Base-by-base conservation (phyloP, 2,888 invertebrate genomes). In the Cerceris rybyensis region DNA sequence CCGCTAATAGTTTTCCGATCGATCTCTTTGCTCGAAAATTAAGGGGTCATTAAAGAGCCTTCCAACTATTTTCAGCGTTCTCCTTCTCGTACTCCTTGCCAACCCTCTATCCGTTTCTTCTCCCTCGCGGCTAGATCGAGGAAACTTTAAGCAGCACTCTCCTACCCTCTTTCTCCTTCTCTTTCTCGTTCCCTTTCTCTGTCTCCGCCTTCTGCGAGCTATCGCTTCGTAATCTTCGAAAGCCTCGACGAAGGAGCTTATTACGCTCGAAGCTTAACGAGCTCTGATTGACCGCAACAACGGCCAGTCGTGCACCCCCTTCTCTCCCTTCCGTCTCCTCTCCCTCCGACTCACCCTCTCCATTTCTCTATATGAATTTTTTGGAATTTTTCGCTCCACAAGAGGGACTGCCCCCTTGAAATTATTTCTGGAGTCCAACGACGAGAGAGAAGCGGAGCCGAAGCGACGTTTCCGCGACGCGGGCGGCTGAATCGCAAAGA, bases 1-100 rank as follows among this genome's bases (percentile, higher is more conserved):
- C 70, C 58, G 43, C 75, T 80, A 80, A 86, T 75, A 82, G 83
- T 77, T 76, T 82, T 76, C 72, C 82, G 55, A 82, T 82, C 74
- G 74, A 79, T 80, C 66, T 69, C 46, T 5, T 43, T 60, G 72
- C 57, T 73, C 70, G 79, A 74, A 75, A 82, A 85, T 82, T 66
- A 85, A 75, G 60, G 60, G 75, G 60, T 83, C 80, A 68, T 84
- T 82, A 75, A 83, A 79, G 69, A 75, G 78, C 75, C 70, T 84
- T 75, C 72, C 55, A 84, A 84, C 64, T 72, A 78, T 82, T 81
- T 71, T 57, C 81, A 72, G 65, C 59, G 63, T 70, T 52, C 28
- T 28, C 28, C 28, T 28, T 28, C 28, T 28, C n/a, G n/a, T n/a
- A n/a, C n/a, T 52, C 16, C 54, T 16, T 16, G 72, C 60, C 43